phyloP scores from a whole-genome alignment of 2,888 invertebrate species.

The Mythimna vitellina region DNA sequence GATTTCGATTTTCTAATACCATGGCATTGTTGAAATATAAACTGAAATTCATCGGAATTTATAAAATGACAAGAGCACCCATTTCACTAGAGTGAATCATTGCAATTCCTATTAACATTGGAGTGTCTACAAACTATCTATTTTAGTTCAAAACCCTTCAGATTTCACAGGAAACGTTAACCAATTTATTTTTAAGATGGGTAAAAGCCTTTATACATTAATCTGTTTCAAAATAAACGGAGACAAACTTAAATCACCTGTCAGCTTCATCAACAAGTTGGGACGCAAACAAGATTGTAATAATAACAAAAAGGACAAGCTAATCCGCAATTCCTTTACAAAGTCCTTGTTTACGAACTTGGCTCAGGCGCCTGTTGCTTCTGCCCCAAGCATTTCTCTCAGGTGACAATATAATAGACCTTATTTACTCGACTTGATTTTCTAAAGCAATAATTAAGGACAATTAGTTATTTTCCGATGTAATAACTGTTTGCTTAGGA shows the following conservation, averaged over 20 bases:
- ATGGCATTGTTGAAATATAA: not conserved
- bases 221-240: not conserved
- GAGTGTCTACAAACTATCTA: not conserved
- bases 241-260: constrained; percentile 6
- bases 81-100: not conserved
- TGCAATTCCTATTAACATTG: constrained; percentile 10
- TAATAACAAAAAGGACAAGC: not conserved
- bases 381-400: constrained; percentile 10
- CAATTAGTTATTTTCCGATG: constrained; percentile 34
- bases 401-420: constrained; percentile 28
- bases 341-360: constrained; percentile 18
- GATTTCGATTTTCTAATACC: not conserved
- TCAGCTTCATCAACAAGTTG: constrained; percentile 26
- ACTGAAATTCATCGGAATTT: constrained; percentile 19
- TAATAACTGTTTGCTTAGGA: constrained; percentile 59
- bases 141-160: not conserved
- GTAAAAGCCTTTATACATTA: no score
- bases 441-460: constrained; percentile 35
- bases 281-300: not conserved
- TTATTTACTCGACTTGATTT: constrained; percentile 39
- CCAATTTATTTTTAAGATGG: no score
- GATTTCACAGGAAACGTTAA: not conserved
- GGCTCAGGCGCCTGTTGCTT: constrained; percentile 49
- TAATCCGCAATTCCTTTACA: constrained; percentile 11
- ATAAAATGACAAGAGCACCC: not conserved